Conservation (phyloP, 64 coral and sea anemone genomes). For the Hydrozoanthus tunicans region DNA sequence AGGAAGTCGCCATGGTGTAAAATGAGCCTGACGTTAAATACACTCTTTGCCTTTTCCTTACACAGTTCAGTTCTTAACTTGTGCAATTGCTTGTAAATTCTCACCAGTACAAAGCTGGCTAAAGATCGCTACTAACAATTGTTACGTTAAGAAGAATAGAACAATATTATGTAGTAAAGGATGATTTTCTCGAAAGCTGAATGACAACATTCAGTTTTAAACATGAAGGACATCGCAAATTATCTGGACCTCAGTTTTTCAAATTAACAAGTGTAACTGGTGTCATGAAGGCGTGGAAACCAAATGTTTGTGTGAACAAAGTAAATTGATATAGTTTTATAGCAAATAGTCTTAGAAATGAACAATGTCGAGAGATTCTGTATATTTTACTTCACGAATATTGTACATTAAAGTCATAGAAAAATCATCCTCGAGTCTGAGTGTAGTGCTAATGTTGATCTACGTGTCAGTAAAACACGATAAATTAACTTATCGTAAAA, state of each 20-base stretch:
- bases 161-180: not conserved
- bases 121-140: no score
- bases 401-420: not conserved
- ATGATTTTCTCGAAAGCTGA: not conserved
- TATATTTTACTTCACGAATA: not conserved
- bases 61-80: no score
- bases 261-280: not conserved
- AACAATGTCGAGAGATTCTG: not conserved
- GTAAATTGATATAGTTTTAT: not conserved
- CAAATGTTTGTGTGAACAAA: not conserved
- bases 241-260: not conserved
- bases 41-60: no score
- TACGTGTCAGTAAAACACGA: no score
- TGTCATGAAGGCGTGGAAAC: not conserved
- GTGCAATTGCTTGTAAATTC: no score
- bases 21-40: no score
- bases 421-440: no score
- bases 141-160: no score
- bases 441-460: no score
- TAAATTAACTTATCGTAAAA: no score
- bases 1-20: no score
- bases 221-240: not conserved
- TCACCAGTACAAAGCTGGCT: no score
- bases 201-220: not conserved
- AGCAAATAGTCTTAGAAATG: not conserved